Evolutionary conservation across 2,797 vertebrate species (phyloP), one percentile per base, ranked within the genome.

Genomic region (Lepus oiostolus): DNA sequence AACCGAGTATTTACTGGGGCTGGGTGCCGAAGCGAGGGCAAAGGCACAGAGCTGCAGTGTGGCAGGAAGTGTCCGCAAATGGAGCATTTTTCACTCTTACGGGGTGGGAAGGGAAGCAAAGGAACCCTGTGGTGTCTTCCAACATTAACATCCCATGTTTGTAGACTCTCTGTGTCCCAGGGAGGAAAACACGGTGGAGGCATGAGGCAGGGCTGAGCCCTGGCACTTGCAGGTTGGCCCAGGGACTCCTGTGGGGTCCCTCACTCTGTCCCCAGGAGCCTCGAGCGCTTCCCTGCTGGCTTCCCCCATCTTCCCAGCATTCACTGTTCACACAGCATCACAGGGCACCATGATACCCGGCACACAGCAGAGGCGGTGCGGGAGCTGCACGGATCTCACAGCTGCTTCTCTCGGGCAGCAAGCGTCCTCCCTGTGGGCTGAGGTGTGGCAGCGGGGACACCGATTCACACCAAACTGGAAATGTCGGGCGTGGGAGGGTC

Each of bases 251-350:
- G 12, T 6, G 30, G 67, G 26, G 4, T 70, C 14, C 81, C n/a
- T 32, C n/a, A 24, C 3, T 4, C 14, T 19, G 88, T 17, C 19
- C 14, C 42, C 70, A 35, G 13, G 16, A 85, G 50, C 8, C 9
- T 6, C 7, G 38, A 26, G 35, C 21, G 1, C 1, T 3, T 71
- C 9, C 0, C 4, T 42, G 3, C 2, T 1, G 0, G 24, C 70
- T 62, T 22, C 19, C 28, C 70, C 28, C 5, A 0, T 10, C 38
- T 74, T 42, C 42, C 4, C 14, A 26, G 3, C n/a, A 26, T 2
- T 17, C n/a, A 42, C 62, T 28, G 5, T 9, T 50, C 9, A 22
- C 0, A 62, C 2, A 52, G 9, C 13, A 24, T 1, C 35, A 71
- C 54, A 65, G 19, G 21, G 17, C 67, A 24, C 3, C 2, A 38